phyloP scores from a whole-genome alignment of 2,888 invertebrate genomes.

The Drosophila dives region DNA sequence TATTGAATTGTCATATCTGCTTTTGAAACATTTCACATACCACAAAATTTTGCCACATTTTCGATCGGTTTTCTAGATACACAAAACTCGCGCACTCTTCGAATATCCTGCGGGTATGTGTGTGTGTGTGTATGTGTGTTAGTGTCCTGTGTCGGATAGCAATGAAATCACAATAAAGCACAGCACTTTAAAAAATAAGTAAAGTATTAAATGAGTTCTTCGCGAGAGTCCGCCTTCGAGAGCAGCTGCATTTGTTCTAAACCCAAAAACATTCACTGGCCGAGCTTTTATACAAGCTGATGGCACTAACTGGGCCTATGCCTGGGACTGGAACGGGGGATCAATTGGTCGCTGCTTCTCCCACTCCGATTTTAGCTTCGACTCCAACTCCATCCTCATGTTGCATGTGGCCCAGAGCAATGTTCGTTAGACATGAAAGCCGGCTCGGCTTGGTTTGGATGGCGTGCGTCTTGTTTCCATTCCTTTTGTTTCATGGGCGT shows the following conservation, averaged over 20 bases:
- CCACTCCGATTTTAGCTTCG: constrained; percentile 2
- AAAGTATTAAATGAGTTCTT: constrained; percentile 3
- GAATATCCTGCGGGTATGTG: not conserved
- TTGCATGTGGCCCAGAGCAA: constrained; percentile 45
- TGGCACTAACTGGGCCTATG: not conserved
- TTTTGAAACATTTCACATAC: constrained; percentile 49
- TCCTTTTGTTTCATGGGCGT: constrained; percentile 38
- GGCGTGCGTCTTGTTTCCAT: constrained; percentile 44
- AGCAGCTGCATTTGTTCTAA: constrained; percentile 71
- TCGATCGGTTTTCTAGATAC: not conserved
- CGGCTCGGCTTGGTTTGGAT: constrained; percentile 28
- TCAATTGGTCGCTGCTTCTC: constrained; percentile 20
- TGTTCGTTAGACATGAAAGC: constrained; percentile 48
- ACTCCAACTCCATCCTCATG: not conserved
- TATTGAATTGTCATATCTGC: not conserved
- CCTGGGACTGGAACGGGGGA: not conserved
- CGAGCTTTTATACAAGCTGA: constrained; percentile 68
- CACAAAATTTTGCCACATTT: constrained; percentile 62
- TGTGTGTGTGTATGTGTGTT: not conserved
- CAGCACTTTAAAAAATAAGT: constrained; percentile 17
- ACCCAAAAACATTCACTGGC: constrained; percentile 51
- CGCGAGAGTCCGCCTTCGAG: constrained; percentile 41
- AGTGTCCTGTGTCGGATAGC: constrained; percentile 7
- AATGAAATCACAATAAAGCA: constrained; percentile 5
- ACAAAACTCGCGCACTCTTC: constrained; percentile 12